Base-by-base conservation (phyloP, 2,888 invertebrate genomes). In the Nephrocerus scutellatus region DNA sequence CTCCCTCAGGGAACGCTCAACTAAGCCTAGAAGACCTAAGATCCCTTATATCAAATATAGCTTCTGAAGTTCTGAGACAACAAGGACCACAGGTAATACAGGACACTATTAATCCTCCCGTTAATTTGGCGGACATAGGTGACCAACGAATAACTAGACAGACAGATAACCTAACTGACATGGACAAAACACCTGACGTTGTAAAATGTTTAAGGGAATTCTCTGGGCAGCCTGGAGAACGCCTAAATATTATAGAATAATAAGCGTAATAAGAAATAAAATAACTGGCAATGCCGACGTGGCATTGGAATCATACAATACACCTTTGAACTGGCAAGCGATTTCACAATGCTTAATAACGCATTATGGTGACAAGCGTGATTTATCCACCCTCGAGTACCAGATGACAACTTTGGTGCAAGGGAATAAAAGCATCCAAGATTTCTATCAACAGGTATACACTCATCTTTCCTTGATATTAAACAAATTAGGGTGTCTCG, bases 61-160 rank as follows among this genome's bases (percentile, higher is more conserved):
- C 24, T 5, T 9, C 33, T 10, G 15, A 33, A 9, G 23, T 23
- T 15, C 10, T 33, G 6, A 23, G 14, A 23, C 24, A 13, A 33
- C 33, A 33, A 23, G 33, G 33, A 23, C 33, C 23, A 14, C 23
- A 23, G 16, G 22, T 33, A 33, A 18, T 33, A 4, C 33, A 33
- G 6, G 15, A 15, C 9, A 12, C 33, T 12, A 15, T 33, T 12
- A 33, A 33, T 12, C 24, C 33, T 7, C 22, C 22, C 14, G 15
- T n/a, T 31, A 16, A 7, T n/a, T 20, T 31, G 5, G 5, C 19
- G 7, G 13, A 10, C 10, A 13, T n/a, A 12, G 21, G 12, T 6
- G 31, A 31, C 20, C 31, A 31, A 16, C 6, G 5, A 5, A 31
- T 31, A 19, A 15, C 13, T 5, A n/a, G 33, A 15, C 16, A 33